Evolutionary conservation across 2,113 vertebrate species (phyloP).

Genomic region (Tringa solitaria): DNA sequence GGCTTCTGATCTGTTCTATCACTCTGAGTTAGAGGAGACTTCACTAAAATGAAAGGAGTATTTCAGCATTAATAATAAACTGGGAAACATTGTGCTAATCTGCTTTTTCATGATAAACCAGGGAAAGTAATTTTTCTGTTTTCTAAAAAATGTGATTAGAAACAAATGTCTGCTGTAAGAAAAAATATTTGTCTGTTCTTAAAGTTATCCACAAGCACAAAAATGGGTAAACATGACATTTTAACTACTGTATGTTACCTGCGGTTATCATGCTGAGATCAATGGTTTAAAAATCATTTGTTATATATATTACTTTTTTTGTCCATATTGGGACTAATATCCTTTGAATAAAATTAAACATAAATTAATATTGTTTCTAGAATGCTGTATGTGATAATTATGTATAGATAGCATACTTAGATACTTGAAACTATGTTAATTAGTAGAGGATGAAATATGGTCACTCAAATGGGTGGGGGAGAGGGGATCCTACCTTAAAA

Average conservation of each 20-base stretch:
- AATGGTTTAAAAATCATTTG: neutral
- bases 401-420: neutral
- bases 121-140: neutral
- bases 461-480: neutral
- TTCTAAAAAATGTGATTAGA: neutral
- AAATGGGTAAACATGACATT: neutral
- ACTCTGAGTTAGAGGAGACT: neutral
- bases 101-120: neutral
- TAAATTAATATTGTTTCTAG: neutral
- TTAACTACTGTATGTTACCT: neutral
- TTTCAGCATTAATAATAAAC: neutral
- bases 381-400: neutral
- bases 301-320: neutral
- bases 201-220: neutral
- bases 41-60: neutral
- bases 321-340: neutral
- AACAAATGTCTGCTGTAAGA: neutral
- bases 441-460: neutral
- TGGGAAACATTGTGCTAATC: neutral
- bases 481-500: neutral
- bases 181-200: neutral
- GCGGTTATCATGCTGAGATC: neutral
- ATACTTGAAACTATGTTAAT: neutral
- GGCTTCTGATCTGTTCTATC: neutral
- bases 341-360: neutral